Base-by-base conservation (phyloP, 2,888 invertebrate species). In the Apamea anceps region DNA sequence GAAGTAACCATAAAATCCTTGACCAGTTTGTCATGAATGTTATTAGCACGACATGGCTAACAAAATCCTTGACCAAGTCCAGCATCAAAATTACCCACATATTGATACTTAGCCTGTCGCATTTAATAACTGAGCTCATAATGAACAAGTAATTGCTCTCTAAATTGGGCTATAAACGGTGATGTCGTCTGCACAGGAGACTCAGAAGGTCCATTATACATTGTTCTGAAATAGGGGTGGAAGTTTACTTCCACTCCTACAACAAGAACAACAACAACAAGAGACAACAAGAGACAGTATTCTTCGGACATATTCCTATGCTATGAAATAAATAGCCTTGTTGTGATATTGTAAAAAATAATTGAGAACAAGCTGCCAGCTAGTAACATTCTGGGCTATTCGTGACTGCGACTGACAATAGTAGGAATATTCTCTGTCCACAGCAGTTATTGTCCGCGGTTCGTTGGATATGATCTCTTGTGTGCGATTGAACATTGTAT, bases 131-230 rank as follows among this genome's bases (percentile, higher is more conserved):
- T 75, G 72, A 78, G 85, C 81, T 81, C 83, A 81, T 88, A 88
- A 88, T 89, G 86, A 89, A 87, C 89, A 87, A 81, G 81, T 87
- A 89, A 88, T 88, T 84, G 80, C 86, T 87, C 85, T 84, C 88
- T 89, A 88, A 88, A 88, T 89, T 88, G 89, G 89, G 79, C 88
- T 79, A 85, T 88, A 89, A 89, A 87, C 80, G 78, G 73, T 79
- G 75, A 79, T 60, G 72, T 15, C 12, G 10, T 37, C 25, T 2
- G 6, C n/a, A 10, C 45, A 63, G 54, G 42, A 12, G 0, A 70
- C n/a, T 0, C 74, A 84, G 67, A 87, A 87, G 74, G 54, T n/a
- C 7, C 18, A 72, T 37, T 37, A 66, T 32, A 57, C 10, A 25
- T 57, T 18, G 8, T 12, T 60, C 37, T 37, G 60, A 6, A 57